These are phyloP conservation scores for Athripsodes cinereus DNA, from an alignment of 2,888 invertebrate genomes.

Conservation along the genomic window DNA sequence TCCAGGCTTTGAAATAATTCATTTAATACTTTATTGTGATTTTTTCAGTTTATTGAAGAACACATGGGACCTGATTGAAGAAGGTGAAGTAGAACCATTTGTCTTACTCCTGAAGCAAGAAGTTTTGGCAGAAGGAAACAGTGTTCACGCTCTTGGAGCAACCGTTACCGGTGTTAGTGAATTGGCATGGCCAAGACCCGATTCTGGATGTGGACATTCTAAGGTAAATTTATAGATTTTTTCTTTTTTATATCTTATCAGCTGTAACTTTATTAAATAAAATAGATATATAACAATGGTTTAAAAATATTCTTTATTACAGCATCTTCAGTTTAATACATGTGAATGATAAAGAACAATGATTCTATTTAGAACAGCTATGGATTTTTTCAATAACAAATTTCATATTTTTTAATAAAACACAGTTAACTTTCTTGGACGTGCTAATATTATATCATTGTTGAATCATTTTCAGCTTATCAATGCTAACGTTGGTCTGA, in stretches of 20 bases:
- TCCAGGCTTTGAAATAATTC: too few relatives aligned
- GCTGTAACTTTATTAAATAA: too few relatives aligned
- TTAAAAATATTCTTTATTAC: not conserved
- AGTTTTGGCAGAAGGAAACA: slow-evolving; percentile 5
- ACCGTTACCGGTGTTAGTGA: slow-evolving; percentile 24
- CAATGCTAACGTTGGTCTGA: slow-evolving; percentile 21
- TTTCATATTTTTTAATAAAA: too few relatives aligned
- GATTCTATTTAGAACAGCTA: too few relatives aligned
- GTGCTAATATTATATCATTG: too few relatives aligned
- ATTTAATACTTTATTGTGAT: not conserved
- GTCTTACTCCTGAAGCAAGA: slow-evolving; percentile 19
- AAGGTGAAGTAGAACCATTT: slow-evolving; percentile 21
- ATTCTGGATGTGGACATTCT: slow-evolving; percentile 23
- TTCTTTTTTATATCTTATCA: too few relatives aligned
- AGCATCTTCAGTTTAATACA: too few relatives aligned
- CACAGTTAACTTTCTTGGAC: too few relatives aligned
- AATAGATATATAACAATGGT: not conserved
- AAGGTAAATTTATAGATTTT: slow-evolving; percentile 18
- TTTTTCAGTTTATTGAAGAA: slow-evolving; percentile 11
- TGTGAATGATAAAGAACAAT: too few relatives aligned
- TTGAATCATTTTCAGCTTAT: slow-evolving; percentile 22
- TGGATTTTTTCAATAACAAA: too few relatives aligned
- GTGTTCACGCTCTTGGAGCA: slow-evolving; percentile 18
- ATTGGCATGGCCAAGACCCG: slow-evolving; percentile 24
- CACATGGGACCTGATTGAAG: slow-evolving; percentile 23